Evolutionary conservation across 2,888 invertebrate species (phyloP), one percentile per base, ranked within the genome.

Genomic region (Himalopsyche anomala): DNA sequence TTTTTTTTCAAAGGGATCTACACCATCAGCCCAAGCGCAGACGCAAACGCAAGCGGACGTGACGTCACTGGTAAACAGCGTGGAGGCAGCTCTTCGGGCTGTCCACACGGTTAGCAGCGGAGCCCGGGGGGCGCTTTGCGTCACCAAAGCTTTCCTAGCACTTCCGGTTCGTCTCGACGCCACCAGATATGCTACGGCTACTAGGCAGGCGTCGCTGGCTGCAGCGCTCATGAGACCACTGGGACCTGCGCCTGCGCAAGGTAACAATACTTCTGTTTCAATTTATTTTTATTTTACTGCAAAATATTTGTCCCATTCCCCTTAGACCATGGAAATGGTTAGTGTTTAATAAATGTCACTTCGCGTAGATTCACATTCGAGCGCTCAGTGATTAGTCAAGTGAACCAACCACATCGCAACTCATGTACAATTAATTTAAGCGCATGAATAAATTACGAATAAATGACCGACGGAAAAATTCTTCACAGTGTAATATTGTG

Each of bases 181-280:
- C 2, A 92, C 94, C 80, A 93, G 96, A 80, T 97, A 96, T 93
- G 96, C 96, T 90, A 94, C 95, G 15, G 95, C 96, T 28, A 93
- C 96, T 88, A 96, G 97, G 90, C 96, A 97, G 90, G 95, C 96
- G 74, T 97, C 97, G 90, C 94, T 97, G 89, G 95, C 96, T 5
- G 96, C 97, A 80, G 94, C 95, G 88, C 93, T 97, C 88, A 92
- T 97, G 5, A 95, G 96, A 90, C 96, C 96, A 90, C 94, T 97
- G 54, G 96, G 96, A 82, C 94, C 96, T 90, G 95, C 62, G 11
- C 87, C 87, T 15, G 36, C 84, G 2, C 87, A 85, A 84, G 86
- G 88, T 87, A 56, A 87, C 42, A 9, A 62, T 62, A 19, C 3
- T 3, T 51, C 15, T 51, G 45, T 51, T 11, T 51, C 11, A 51